These are phyloP conservation scores for Cydia fagiglandana DNA, from an alignment of 1,140 invertebrate genomes.

Conservation along the genomic window DNA sequence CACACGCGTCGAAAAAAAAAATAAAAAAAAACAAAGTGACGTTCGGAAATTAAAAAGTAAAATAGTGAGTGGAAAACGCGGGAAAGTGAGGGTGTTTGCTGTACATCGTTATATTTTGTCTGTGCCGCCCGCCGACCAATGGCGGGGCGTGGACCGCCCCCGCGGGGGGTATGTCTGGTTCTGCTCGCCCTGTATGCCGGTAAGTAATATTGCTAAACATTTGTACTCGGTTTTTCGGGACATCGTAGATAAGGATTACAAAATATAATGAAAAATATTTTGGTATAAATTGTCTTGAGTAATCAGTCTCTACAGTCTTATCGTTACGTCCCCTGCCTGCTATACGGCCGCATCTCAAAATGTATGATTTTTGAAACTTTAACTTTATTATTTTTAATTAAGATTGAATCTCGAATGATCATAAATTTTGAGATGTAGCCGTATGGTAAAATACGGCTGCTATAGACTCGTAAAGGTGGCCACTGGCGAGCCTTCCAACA, in stretches of 20 bases:
- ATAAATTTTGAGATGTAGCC: too few species aligned
- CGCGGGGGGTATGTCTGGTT: background rate
- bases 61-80: constrained; percentile 16
- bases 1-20: constrained; percentile 1
- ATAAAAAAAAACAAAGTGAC: constrained; percentile 5
- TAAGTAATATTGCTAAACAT: constrained; percentile 6
- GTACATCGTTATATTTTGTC: constrained; percentile 24
- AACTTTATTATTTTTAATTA: too few species aligned
- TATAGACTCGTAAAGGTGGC: too few species aligned
- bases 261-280: too few species aligned
- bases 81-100: constrained; percentile 22
- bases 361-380: too few species aligned
- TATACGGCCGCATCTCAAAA: too few species aligned
- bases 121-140: constrained; percentile 14
- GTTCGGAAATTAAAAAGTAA: constrained; percentile 10
- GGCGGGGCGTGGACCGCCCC: constrained; percentile 21
- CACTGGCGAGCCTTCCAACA: too few species aligned
- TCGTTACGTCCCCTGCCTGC: too few species aligned
- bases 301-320: too few species aligned
- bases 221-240: background rate
- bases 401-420: too few species aligned
- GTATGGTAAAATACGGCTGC: too few species aligned
- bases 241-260: background rate
- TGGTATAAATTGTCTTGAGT: too few species aligned
- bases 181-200: background rate